These are phyloP conservation scores for Lasioglossum vierecki DNA, from an alignment of 2,888 invertebrate genomes.

Conservation along the genomic window DNA sequence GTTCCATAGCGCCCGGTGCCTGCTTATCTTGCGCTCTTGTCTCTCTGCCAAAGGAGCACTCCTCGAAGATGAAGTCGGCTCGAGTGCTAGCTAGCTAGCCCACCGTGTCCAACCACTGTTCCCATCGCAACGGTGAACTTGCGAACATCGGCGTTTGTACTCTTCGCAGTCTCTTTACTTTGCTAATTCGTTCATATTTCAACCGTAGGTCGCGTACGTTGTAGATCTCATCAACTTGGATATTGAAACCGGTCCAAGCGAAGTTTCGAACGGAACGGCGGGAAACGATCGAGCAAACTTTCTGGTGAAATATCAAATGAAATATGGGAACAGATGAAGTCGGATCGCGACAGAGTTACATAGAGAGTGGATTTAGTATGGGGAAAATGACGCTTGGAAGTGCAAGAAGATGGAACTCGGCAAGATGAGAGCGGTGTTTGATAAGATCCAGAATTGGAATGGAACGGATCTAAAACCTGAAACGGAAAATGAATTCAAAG, in stretches of 20 bases:
- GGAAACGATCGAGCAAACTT: not conserved
- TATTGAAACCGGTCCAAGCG: not conserved
- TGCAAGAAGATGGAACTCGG: not conserved
- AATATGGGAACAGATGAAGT: not conserved
- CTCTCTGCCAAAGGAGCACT: constrained; percentile 50
- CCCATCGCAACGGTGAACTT: not conserved
- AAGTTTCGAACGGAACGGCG: not conserved
- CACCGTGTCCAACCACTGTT: not conserved
- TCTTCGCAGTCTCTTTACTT: not conserved
- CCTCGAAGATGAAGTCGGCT: constrained; percentile 43
- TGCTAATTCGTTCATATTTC: not conserved
- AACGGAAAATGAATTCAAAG: no score
- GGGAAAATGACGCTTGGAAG: not conserved
- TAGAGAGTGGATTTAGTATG: not conserved
- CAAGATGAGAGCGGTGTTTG: not conserved
- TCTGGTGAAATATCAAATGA: no score
- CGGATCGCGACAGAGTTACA: not conserved
- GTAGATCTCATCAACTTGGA: not conserved
- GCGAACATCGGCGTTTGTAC: not conserved
- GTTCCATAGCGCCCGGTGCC: constrained; percentile 48
- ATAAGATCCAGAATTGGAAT: not conserved
- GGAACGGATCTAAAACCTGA: no score
- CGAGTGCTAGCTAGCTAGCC: constrained; percentile 34
- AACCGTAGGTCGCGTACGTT: not conserved
- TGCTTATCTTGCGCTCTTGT: constrained; percentile 62